phyloP scores from a whole-genome alignment of 2,888 invertebrate species.

The Tuta absoluta region DNA sequence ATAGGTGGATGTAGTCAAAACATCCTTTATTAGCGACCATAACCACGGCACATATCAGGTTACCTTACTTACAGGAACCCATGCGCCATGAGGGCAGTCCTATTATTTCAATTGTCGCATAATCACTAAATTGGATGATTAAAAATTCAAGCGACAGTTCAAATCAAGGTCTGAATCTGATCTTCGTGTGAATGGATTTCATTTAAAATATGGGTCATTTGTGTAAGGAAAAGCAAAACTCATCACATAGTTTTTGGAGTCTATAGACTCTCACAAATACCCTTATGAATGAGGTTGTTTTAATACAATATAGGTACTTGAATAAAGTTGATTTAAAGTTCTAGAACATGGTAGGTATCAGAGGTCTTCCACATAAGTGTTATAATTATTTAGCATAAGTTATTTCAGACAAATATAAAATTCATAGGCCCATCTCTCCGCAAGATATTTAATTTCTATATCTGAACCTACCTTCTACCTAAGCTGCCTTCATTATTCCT shows the following conservation, averaged over 20 bases:
- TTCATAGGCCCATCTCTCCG: too few relatives aligned
- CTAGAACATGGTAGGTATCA: too few relatives aligned
- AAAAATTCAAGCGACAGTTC: constrained; percentile 4
- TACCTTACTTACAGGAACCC: constrained; percentile 21
- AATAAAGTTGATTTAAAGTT: too few relatives aligned
- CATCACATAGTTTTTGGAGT: background rate
- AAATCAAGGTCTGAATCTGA: constrained; percentile 8
- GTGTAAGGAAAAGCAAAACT: background rate
- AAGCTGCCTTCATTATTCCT: too few relatives aligned
- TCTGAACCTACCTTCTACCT: too few relatives aligned
- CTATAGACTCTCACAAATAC: too few relatives aligned
- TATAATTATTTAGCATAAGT: too few relatives aligned
- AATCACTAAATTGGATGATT: constrained; percentile 29
- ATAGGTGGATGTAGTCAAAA: background rate
- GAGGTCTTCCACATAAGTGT: too few relatives aligned
- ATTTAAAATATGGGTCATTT: constrained; percentile 8
- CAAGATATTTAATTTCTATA: too few relatives aligned
- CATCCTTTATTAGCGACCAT: background rate
- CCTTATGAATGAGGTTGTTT: too few relatives aligned
- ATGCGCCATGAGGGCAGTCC: constrained; percentile 27
- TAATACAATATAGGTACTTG: too few relatives aligned
- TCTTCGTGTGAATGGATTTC: background rate
- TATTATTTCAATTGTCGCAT: constrained; percentile 29
- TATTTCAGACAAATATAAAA: too few relatives aligned
- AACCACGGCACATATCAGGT: constrained; percentile 9